A percentile compares a stretch with the other conserved stretches of the same genome.
These are phyloP conservation scores for Trachymyrmex cornetzi DNA, from an alignment of 1,140 invertebrate species.

Conservation along the genomic window DNA sequence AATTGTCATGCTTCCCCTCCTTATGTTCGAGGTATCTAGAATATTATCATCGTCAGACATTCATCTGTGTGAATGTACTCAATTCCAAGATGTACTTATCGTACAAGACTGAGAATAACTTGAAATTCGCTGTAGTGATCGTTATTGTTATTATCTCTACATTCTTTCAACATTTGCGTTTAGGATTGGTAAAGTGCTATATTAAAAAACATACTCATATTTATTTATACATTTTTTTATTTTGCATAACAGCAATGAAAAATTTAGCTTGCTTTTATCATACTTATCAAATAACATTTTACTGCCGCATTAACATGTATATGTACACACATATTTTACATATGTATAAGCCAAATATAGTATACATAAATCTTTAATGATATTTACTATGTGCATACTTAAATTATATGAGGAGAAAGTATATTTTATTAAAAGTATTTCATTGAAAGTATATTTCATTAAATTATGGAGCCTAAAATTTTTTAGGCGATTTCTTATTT, in stretches of 20 bases:
- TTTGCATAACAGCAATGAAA: slow-evolving; percentile 39
- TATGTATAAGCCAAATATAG: neutral
- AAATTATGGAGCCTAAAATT: neutral
- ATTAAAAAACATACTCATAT: slow-evolving; percentile 30
- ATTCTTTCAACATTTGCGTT: slow-evolving; percentile 17
- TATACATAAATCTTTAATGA: neutral
- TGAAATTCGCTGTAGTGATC: slow-evolving; percentile 63
- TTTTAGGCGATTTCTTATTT: neutral
- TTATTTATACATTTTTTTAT: slow-evolving; percentile 51
- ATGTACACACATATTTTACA: neutral
- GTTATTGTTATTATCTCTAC: slow-evolving; percentile 61
- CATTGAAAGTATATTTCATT: neutral
- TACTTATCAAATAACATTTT: slow-evolving; percentile 36
- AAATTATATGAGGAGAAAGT: neutral
- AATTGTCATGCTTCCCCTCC: slow-evolving; percentile 90
- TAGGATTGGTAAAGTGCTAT: slow-evolving; percentile 29
- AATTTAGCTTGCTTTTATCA: slow-evolving; percentile 55
- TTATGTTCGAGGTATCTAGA: slow-evolving; percentile 90
- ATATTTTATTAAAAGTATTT: neutral
- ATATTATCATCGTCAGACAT: slow-evolving; percentile 85
- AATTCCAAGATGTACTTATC: slow-evolving; percentile 69
- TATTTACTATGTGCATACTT: neutral
- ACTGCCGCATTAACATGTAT: neutral
- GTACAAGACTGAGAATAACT: slow-evolving; percentile 61
- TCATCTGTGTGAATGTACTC: slow-evolving; percentile 85